Evolutionary conservation across 2,888 invertebrate species (phyloP).

Genomic region (Incurvaria masculella): DNA sequence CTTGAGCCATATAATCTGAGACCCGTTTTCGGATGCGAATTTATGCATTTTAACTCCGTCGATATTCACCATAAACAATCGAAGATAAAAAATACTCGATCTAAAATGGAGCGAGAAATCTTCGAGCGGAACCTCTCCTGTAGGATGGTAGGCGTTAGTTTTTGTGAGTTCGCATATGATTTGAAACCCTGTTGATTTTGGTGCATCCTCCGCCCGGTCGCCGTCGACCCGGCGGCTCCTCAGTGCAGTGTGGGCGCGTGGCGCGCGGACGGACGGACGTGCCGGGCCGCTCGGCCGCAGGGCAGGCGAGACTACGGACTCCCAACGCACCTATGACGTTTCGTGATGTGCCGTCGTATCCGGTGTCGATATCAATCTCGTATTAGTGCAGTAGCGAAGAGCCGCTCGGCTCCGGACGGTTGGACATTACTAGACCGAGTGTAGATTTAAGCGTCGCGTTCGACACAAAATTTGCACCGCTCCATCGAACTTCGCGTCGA

Average conservation of each 20-base stretch:
- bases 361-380: not conserved
- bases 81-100: too few species aligned
- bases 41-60: too few species aligned
- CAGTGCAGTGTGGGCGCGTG: slow-evolving; percentile 19
- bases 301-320: not conserved
- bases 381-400: not conserved
- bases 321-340: not conserved
- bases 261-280: slow-evolving; percentile 9
- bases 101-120: too few species aligned
- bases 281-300: slow-evolving; percentile 9
- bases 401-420: not conserved
- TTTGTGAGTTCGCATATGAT: not conserved
- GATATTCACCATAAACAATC: too few species aligned
- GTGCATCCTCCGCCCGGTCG: not conserved
- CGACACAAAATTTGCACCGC: not conserved
- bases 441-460: not conserved
- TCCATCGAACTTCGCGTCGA: not conserved
- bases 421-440: too few species aligned
- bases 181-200: not conserved
- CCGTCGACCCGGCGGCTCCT: slow-evolving; percentile 14
- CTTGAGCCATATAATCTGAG: too few species aligned
- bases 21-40: too few species aligned
- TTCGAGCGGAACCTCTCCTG: too few species aligned
- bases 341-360: too few species aligned
- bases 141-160: too few species aligned